Percentiles rank a stretch among this genome's conserved stretches.
These are phyloP conservation scores for Phodopus roborovskii DNA, from an alignment of 2,113 vertebrate species.

Conservation along the genomic window DNA sequence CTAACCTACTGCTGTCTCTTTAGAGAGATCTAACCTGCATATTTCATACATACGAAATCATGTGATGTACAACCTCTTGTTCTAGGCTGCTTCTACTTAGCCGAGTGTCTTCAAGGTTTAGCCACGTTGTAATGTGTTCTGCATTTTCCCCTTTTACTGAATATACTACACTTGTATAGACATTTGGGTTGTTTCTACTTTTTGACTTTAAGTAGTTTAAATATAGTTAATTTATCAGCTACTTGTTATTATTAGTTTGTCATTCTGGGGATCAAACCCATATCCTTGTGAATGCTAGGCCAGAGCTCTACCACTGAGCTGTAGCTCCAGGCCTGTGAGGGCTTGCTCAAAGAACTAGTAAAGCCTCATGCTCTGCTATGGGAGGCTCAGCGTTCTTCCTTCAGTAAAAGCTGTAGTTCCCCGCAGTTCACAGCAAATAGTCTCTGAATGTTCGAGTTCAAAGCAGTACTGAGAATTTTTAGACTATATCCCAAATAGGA, in stretches of 20 bases:
- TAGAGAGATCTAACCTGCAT: background rate
- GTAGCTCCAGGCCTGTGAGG: background rate
- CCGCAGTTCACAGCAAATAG: background rate
- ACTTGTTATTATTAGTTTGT: background rate
- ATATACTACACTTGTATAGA: background rate
- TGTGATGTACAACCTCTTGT: background rate
- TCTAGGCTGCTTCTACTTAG: background rate
- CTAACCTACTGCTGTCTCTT: background rate
- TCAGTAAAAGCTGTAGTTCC: background rate
- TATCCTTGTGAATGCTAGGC: background rate
- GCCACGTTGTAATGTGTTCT: accelerated
- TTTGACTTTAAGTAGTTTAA: background rate
- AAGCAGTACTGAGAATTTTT: background rate
- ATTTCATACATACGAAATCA: background rate
- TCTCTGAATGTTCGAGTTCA: background rate
- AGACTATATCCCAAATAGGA: background rate
- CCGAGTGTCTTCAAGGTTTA: background rate
- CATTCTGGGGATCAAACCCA: background rate
- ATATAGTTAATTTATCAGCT: background rate
- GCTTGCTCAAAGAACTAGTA: background rate
- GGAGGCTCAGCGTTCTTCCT: too few relatives aligned
- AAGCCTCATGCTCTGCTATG: background rate
- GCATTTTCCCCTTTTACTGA: background rate
- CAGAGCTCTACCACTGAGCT: background rate
- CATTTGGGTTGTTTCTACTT: background rate